Evolutionary conservation across 64 coral and sea anemone species (phyloP), one percentile per base, ranked within the genome.

Genomic region (Montipora capricornis): DNA sequence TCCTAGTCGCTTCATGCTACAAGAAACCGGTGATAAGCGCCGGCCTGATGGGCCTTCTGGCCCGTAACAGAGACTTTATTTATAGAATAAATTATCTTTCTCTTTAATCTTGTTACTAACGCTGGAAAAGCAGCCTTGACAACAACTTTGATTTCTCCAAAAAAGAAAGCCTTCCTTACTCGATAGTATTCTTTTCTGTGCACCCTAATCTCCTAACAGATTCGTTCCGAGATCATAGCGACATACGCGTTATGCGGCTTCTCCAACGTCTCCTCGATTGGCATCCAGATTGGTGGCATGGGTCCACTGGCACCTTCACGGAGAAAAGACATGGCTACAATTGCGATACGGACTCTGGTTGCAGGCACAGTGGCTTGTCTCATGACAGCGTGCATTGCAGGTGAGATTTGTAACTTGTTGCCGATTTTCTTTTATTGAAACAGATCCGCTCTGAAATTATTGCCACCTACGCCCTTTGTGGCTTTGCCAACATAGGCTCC

Each of bases 371-470:
- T 93, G 51, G 91, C 91, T 49, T 93, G 91, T 73, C 78, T 93
- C 44, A 93, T 87, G 83, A 93, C 91, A 15, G 91, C 91, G 2
- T 93, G 91, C 55, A 14, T 93, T 52, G 91, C 91, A 78, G 91
- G 91, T 93, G 74, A 93, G 91, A 87, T 83, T 1, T 69, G 55
- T 68, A 44, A 82, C 29, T 46, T 78, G 15, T 19, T 69, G 51
- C 20, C 52, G 12, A 10, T 45, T 90, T 73, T 60, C 87, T 80
- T 47, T 87, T 19, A 78, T 71, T 29, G 7, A 51, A 75, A 89
- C 92, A 97, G 95, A 90, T 97, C 24, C 95, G 95, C 58, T 94
- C 95, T 52, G 95, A 97, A 79, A 97, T 97, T 29, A 85, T 97
- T 19, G 60, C 74, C 17, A 97, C 95, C 7, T 97, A 97, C 60